Evolutionary conservation across 1,140 invertebrate species (phyloP).

Genomic region (Papilio helenus): DNA sequence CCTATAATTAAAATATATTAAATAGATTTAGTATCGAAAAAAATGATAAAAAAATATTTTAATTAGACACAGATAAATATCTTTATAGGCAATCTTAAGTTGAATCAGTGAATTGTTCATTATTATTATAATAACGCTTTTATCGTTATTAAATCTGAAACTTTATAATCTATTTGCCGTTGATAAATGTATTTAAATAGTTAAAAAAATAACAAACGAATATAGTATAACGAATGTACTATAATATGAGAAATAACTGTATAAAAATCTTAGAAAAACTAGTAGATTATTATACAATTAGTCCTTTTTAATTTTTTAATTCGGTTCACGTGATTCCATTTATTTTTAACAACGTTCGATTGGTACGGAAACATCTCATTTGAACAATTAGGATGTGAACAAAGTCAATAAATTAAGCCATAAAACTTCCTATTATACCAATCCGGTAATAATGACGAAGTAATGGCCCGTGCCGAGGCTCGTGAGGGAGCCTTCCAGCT

Average conservation of each 20-base stretch:
- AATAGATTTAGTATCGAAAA: background rate
- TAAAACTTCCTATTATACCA: background rate
- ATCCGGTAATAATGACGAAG: too few species aligned
- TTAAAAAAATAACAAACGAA: too few species aligned
- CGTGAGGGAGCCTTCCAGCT: too few species aligned
- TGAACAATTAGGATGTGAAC: background rate
- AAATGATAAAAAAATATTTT: conserved; percentile 17
- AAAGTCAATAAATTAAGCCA: background rate
- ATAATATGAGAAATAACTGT: too few species aligned
- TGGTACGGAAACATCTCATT: background rate
- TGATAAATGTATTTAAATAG: background rate
- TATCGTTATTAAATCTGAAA: background rate
- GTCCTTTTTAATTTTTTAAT: background rate
- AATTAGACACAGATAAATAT: background rate
- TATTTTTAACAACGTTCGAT: conserved; percentile 3
- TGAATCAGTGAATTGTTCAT: conserved; percentile 18
- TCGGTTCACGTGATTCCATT: background rate
- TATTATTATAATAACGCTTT: background rate
- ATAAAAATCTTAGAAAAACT: too few species aligned
- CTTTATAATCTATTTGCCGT: background rate
- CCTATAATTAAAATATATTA: conserved; percentile 16
- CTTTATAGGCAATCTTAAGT: conserved; percentile 25
- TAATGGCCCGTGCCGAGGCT: too few species aligned
- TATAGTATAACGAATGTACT: too few species aligned
- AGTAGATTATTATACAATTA: too few species aligned